Evolutionary conservation across 2,797 vertebrate genomes (phyloP).

Genomic region (Karalla daura): DNA sequence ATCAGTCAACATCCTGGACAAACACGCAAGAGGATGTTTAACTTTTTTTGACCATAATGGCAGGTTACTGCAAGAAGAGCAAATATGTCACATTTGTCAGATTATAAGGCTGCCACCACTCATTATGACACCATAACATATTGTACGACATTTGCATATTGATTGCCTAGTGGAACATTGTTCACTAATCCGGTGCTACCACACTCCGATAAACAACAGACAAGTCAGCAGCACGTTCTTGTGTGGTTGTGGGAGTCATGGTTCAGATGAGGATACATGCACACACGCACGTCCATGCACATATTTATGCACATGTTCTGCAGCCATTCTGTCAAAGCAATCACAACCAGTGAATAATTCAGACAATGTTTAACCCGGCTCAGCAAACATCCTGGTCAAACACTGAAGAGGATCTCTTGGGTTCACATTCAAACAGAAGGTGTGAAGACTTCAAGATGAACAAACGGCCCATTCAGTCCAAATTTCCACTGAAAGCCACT

Average conservation of each 20-base stretch:
- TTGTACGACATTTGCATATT: not conserved
- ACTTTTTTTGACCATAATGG: too few relatives aligned
- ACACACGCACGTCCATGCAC: not conserved
- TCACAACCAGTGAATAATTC: too few relatives aligned
- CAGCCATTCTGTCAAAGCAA: too few relatives aligned
- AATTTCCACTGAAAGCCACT: not conserved
- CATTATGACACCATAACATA: too few relatives aligned
- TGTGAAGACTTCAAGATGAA: not conserved
- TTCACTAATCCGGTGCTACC: not conserved
- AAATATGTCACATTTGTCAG: too few relatives aligned
- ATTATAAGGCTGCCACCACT: too few relatives aligned
- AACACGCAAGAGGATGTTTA: not conserved
- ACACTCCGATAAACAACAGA: not conserved
- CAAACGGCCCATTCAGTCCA: not conserved
- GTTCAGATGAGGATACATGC: too few relatives aligned
- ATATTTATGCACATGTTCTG: too few relatives aligned
- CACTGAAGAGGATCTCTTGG: not conserved
- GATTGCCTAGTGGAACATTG: not conserved
- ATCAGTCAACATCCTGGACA: not conserved
- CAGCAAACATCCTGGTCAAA: not conserved
- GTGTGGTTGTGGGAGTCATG: too few relatives aligned
- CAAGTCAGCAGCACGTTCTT: not conserved
- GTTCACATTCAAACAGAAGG: not conserved
- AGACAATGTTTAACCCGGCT: too few relatives aligned
- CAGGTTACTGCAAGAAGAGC: too few relatives aligned